Conservation (phyloP, 2,113 vertebrate species). For the Sander lucioperca region DNA sequence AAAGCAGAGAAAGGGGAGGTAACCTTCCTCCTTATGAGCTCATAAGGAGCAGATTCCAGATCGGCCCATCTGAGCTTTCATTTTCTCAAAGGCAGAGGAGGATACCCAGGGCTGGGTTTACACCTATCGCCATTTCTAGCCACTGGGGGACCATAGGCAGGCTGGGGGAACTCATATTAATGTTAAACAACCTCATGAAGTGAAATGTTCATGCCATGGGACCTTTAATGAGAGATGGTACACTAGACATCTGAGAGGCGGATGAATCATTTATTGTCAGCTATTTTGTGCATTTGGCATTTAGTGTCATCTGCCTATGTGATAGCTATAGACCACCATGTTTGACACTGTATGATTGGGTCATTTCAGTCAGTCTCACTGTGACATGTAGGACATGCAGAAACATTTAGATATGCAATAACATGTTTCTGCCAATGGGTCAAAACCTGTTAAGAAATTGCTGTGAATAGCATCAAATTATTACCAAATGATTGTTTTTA, state of each 20-base stretch:
- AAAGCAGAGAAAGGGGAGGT: too few relatives aligned
- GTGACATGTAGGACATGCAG: not conserved
- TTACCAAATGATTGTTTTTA: not conserved
- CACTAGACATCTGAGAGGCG: not conserved
- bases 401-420: not conserved
- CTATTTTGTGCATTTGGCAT: not conserved
- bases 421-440: not conserved
- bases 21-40: too few relatives aligned
- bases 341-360: not conserved
- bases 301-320: not conserved
- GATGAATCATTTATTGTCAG: slow-evolving; percentile 16
- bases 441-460: not conserved
- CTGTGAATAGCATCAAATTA: not conserved
- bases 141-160: too few relatives aligned
- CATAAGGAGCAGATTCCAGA: too few relatives aligned
- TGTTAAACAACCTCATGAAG: too few relatives aligned
- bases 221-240: not conserved
- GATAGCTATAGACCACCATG: not conserved
- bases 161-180: too few relatives aligned
- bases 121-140: too few relatives aligned
- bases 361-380: not conserved
- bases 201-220: too few relatives aligned
- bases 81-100: too few relatives aligned
- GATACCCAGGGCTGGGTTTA: too few relatives aligned
- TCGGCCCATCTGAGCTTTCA: too few relatives aligned